These are phyloP conservation scores for Nemoura dubitans DNA, from an alignment of 2,888 invertebrate genomes.

Conservation along the genomic window DNA sequence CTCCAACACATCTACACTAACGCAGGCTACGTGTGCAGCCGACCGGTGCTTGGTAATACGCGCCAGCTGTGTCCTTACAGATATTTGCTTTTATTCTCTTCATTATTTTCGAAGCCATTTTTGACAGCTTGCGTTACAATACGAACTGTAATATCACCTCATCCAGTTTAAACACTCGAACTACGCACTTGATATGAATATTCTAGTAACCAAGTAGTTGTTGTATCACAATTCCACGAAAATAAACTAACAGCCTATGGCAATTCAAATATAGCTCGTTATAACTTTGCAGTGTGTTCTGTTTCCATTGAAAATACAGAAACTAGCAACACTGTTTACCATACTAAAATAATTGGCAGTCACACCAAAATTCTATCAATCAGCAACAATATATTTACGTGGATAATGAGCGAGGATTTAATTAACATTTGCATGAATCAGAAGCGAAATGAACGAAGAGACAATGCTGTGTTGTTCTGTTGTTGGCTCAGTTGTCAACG, in stretches of 20 bases:
- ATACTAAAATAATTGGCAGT: neutral
- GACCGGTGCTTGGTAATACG: neutral
- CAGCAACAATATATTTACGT: neutral
- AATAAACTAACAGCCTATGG: neutral
- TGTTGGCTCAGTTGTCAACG: neutral
- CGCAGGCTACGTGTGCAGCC: neutral
- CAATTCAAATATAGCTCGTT: neutral
- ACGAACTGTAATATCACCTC: neutral
- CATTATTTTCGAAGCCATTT: neutral
- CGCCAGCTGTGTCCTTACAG: neutral
- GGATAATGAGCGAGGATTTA: neutral
- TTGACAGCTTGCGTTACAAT: neutral
- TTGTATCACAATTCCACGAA: too few species aligned
- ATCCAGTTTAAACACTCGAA: too few species aligned
- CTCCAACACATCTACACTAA: neutral
- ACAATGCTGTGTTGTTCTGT: neutral
- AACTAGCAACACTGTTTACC: neutral
- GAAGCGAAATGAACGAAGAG: neutral
- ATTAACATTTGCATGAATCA: neutral
- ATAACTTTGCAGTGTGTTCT: neutral
- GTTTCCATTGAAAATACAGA: neutral
- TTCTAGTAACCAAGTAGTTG: neutral
- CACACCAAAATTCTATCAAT: neutral
- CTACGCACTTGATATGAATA: too few species aligned
- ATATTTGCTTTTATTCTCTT: neutral